Conservation (phyloP, 1,140 invertebrate genomes). For the Protaetia brevitarsis region DNA sequence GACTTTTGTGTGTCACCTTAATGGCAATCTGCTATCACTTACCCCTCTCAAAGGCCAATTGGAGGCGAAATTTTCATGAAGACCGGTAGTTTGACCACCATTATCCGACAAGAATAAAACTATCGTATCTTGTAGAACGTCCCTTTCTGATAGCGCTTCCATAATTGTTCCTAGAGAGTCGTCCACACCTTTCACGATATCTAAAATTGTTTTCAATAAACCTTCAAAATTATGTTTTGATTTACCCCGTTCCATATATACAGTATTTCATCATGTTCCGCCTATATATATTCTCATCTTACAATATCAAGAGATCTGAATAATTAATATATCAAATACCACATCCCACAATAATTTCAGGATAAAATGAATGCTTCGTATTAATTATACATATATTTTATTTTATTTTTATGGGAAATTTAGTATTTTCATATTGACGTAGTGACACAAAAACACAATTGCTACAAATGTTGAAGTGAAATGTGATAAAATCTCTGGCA, state of each 20-base stretch:
- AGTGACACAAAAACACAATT: too few species aligned
- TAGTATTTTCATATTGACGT: too few species aligned
- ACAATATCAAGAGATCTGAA: neutral
- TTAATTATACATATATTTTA: too few species aligned
- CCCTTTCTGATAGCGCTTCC: constrained; percentile 58
- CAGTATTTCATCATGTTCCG: neutral
- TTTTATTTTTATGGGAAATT: too few species aligned
- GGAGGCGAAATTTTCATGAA: constrained; percentile 72
- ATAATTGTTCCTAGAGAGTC: constrained; percentile 76
- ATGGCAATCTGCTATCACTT: too few species aligned
- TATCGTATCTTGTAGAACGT: constrained; percentile 70
- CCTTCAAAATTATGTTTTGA: neutral
- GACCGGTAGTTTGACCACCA: constrained; percentile 72
- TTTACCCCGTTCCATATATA: too few species aligned
- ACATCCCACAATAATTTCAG: too few species aligned
- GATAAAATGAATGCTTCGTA: too few species aligned
- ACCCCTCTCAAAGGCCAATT: constrained; percentile 86
- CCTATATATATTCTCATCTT: neutral
- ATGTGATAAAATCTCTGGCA: too few species aligned
- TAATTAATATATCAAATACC: too few species aligned
- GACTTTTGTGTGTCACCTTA: too few species aligned
- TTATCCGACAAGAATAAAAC: constrained; percentile 75
- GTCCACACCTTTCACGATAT: constrained; percentile 81
- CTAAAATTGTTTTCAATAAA: constrained; percentile 50
- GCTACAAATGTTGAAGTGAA: too few species aligned